These are phyloP conservation scores for Tuberolachnus salignus DNA, from an alignment of 2,888 invertebrate genomes.

Conservation along the genomic window DNA sequence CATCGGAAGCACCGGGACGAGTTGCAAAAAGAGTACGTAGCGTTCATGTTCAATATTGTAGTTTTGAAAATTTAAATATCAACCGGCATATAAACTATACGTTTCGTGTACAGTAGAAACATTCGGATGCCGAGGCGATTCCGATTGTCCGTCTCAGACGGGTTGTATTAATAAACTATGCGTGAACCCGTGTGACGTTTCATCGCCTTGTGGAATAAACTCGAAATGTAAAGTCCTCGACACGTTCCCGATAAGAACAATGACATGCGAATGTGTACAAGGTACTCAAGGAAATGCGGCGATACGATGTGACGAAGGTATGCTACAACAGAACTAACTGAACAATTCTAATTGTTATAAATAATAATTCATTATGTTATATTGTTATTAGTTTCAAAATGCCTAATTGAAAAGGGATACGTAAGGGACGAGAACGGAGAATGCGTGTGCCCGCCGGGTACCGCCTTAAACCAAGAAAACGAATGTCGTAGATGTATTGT, in stretches of 20 bases:
- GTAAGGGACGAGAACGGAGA: slow-evolving; percentile 70
- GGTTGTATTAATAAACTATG: slow-evolving; percentile 68
- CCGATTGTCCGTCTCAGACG: slow-evolving; percentile 65
- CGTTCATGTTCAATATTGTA: background rate
- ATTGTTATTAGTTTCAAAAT: slow-evolving; percentile 66
- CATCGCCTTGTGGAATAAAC: slow-evolving; percentile 67
- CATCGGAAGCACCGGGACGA: slow-evolving; percentile 77
- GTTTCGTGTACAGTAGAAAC: slow-evolving; percentile 62
- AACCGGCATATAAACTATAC: slow-evolving; percentile 35
- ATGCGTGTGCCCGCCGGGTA: slow-evolving; percentile 78
- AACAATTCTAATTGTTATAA: background rate
- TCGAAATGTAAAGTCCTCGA: slow-evolving; percentile 77
- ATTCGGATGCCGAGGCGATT: slow-evolving; percentile 65
- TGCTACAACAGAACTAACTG: background rate
- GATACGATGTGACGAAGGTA: slow-evolving; percentile 79
- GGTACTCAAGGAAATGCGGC: slow-evolving; percentile 89
- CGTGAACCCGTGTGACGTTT: slow-evolving; percentile 66
- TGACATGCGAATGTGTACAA: slow-evolving; percentile 85
- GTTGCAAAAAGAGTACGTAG: slow-evolving; percentile 71
- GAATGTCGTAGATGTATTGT: slow-evolving; percentile 77
- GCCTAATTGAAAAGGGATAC: slow-evolving; percentile 73
- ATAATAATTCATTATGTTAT: background rate
- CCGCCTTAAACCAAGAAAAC: slow-evolving; percentile 77
- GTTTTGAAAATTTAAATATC: too few relatives aligned
- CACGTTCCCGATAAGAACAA: slow-evolving; percentile 82